Evolutionary conservation across 2,888 invertebrate species (phyloP), one percentile per base, ranked within the genome.

Genomic region (Drosophila mulleri): DNA sequence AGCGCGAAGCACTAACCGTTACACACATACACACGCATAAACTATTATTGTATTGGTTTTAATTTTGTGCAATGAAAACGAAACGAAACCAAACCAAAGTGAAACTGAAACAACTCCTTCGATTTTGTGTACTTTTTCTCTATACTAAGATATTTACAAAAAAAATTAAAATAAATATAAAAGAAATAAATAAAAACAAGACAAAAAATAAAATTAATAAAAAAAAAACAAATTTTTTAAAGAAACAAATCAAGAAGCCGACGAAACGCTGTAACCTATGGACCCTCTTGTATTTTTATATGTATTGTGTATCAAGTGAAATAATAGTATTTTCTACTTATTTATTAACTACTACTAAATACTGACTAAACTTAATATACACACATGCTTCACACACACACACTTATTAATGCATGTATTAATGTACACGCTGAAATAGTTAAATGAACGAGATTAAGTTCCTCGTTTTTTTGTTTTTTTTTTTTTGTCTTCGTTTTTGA

Each of bases 281-380:
- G 84, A 84, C 84, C 84, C 84, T 85, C 78, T 78, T 88, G 88
- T 88, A 88, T 88, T 84, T 84, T 84, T 85, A 82, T 88, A 83
- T 74, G 73, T 80, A 58, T 65, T 72, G 54, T 63, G 54, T 75
- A 66, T 76, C 57, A 57, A 67, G 37, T 60, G 50, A 52, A 64
- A 52, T 48, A 57, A 62, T 62, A 60, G 65, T 77, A 85, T 84
- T 84, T 84, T 85, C 78, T 83, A 84, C 73, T 80, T 68, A 83
- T 80, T 80, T 84, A 84, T 74, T 71, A 50, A 83, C 71, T 75
- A 60, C 29, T 29, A 32, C 39, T 54, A 44, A 26, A 32, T 23
- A 65, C 59, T 39, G 48, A 59, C 48, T 59, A 29, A 48, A 48
- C 39, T 29, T 18, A 29, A 59, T 59, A 59, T 29, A 44, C 41